Evolutionary conservation across 2,797 vertebrate genomes (phyloP), one percentile per base, ranked within the genome.

Genomic region (Chanos chanos): DNA sequence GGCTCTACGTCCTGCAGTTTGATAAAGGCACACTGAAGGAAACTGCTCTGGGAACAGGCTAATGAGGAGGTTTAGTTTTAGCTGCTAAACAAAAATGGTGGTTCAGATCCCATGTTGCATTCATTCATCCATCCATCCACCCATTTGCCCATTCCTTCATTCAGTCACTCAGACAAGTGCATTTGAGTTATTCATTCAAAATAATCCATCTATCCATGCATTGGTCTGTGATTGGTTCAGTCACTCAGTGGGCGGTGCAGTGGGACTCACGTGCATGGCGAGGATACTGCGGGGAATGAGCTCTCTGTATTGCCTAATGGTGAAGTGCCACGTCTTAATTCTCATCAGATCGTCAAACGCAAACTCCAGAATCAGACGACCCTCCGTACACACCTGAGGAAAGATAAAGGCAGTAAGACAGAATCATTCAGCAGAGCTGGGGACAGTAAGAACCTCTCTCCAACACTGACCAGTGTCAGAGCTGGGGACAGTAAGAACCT

Each of bases 281-380:
- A 98, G 91, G 81, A 99, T 95, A 86, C 95, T 99, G 83, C 94
- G 93, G 50, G 96, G 96, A 82, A 99, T 92, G 84, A 98, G 88
- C 82, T 99, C 97, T 81, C 96, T 85, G 86, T 98, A 96, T 85
- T 99, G 97, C 83, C 97, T 91, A 89, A 99, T 95, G 86, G 94
- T 98, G 90, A 99, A 99, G 93, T 99, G 96, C 97, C 97, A 99
- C 33, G 94, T 95, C 90, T 98, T 98, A 89, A 99, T 99, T 88
- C 97, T 94, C 96, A 99, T 99, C 84, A 99, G 92, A 86, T 99
- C 96, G 73, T 99, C 97, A 66, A 99, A 99, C 79, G 94, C 94
- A 73, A 99, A 99, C 88, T 99, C 97, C 89, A 99, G 87, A 85
- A 98, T 97, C 87, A 99, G 87, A 68, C 94, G 92, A 50, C 97